phyloP scores from a whole-genome alignment of 2,113 vertebrate species.

The Platysteira castanea region DNA sequence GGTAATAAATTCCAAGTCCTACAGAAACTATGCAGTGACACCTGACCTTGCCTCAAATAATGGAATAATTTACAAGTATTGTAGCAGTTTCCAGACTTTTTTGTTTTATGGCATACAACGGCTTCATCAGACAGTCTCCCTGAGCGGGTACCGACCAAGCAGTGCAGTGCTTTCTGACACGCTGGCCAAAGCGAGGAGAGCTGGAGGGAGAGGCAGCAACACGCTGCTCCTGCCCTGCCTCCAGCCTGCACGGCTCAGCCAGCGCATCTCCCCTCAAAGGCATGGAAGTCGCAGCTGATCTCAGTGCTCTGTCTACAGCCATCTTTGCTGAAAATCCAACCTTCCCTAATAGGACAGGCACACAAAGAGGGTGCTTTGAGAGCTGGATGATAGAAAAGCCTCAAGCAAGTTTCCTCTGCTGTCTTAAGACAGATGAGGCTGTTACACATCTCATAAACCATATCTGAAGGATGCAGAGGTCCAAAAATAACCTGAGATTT shows the following conservation, averaged over 20 bases:
- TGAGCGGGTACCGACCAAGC: accelerated
- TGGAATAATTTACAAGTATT: not conserved
- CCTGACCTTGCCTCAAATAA: not conserved
- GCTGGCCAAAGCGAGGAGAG: not conserved
- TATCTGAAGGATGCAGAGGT: not conserved
- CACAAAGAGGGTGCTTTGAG: not conserved
- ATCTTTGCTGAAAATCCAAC: not conserved
- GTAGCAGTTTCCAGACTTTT: not conserved
- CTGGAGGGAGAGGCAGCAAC: not conserved
- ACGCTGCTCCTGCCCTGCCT: not conserved
- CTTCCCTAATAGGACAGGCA: not conserved
- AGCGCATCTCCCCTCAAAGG: not conserved
- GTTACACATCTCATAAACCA: not conserved
- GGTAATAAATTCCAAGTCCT: not conserved
- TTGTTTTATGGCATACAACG: not conserved
- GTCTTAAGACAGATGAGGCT: not conserved
- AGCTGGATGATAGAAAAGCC: not conserved
- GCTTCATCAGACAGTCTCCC: not conserved
- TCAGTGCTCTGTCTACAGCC: not conserved
- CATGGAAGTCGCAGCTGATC: not conserved
- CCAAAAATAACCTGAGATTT: not conserved
- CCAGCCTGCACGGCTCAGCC: not conserved
- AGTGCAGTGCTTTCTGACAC: not conserved
- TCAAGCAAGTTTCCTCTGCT: not conserved
- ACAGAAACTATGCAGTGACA: not conserved